Base-by-base conservation (phyloP, 2,113 vertebrate genomes). In the Herpetotheres cachinnans region DNA sequence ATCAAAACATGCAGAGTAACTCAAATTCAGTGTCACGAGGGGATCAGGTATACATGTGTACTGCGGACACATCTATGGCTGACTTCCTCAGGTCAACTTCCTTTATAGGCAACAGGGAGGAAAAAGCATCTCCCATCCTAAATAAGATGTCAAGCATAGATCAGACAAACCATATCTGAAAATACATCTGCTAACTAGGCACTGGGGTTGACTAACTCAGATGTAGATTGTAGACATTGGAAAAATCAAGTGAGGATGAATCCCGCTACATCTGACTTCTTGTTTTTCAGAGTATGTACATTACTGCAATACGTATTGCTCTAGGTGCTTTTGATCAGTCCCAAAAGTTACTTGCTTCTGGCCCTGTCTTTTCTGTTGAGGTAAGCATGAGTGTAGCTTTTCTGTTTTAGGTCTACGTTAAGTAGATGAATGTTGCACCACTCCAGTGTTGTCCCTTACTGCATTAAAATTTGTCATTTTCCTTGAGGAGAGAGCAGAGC, bases 401-500 rank as follows among this genome's bases (percentile, higher is more conserved):
- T 79, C 73, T 86, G 36, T 32, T 95, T 52, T 20, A 16, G 87
- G 21, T 52, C 38, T 85, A 29, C 40, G 61, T 91, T 69, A 94
- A 72, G 38, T 13, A 77, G 56, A 90, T 58, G 88, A 80, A 94
- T 74, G 67, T 72, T 70, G 40, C 46, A 85, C 40, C 14, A 42
- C 69, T 49, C 30, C 20, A 50, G 9, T 58, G 40, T 36, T 79
- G 66, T 66, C 36, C 73, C 44, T 76, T 58, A 56, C 13, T 93
- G 56, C 16, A 77, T 87, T 79, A 80, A 85, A 93, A 93, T 87
- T 56, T 85, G 78, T 85, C 70, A 66, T 71, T 92, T 91, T 87
- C 32, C 56, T 91, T 72, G 80, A 82, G 26, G 36, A 90, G 24
- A 67, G 2, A 92, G 85, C 56, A 40, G 65, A 91, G 16, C 46